phyloP scores from a whole-genome alignment of 2,797 vertebrate genomes.

The Monodelphis domestica region DNA sequence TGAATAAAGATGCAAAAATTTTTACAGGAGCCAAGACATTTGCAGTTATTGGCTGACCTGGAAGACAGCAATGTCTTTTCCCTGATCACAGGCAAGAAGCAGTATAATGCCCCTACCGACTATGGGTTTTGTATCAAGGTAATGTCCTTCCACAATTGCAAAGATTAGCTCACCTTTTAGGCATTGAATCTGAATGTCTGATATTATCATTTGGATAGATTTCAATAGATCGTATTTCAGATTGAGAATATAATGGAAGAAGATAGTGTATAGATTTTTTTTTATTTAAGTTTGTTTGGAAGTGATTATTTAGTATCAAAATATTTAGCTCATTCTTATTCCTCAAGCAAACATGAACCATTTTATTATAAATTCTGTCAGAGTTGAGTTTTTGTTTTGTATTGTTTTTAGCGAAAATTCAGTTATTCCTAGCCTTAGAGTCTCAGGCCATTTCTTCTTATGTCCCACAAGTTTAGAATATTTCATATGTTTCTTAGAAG shows the following conservation, averaged over 20 bases:
- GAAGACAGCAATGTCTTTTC: conserved; percentile 95
- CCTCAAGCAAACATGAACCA: not conserved
- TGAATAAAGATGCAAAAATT: not conserved
- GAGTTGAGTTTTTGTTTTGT: not conserved
- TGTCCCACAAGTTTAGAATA: not conserved
- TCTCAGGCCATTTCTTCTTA: not conserved
- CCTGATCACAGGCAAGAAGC: conserved; percentile 91
- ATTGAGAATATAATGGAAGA: not conserved
- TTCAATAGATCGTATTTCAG: not conserved
- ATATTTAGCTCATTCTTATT: not conserved
- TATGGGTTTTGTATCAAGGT: conserved; percentile 99
- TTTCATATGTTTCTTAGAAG: not conserved
- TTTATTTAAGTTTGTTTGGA: not conserved
- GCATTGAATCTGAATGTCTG: accelerated
- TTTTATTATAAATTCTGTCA: not conserved
- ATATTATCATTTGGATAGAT: not conserved
- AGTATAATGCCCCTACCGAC: conserved; percentile 94
- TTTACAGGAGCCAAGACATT: conserved; percentile 94
- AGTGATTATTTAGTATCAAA: not conserved
- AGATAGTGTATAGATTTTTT: not conserved
- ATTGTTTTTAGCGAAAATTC: not conserved
- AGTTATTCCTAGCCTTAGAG: not conserved
- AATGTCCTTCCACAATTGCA: conserved; percentile 27
- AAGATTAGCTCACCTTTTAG: accelerated
- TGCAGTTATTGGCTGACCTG: conserved; percentile 95